Conservation (phyloP, 2,888 invertebrate species). For the Branchellion lobata region DNA sequence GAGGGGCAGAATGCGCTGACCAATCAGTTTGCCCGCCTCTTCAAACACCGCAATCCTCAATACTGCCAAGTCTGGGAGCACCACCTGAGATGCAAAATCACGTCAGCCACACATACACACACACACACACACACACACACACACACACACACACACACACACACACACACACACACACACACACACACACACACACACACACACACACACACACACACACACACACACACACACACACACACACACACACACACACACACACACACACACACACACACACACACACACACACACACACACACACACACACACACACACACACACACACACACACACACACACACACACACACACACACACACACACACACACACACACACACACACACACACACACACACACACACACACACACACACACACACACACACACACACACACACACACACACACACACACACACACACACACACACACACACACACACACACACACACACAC, state of each 20-base stretch:
- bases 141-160: neutral
- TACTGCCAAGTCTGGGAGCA: slow-evolving; percentile 94
- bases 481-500: slow-evolving; percentile 62
- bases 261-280: slow-evolving; percentile 61
- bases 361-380: slow-evolving; percentile 61
- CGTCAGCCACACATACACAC: neutral
- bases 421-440: slow-evolving; percentile 61
- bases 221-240: slow-evolving; percentile 39
- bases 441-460: neutral
- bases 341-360: neutral
- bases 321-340: slow-evolving; percentile 62
- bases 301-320: slow-evolving; percentile 61
- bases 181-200: neutral
- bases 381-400: slow-evolving; percentile 39
- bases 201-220: slow-evolving; percentile 61
- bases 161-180: slow-evolving; percentile 61
- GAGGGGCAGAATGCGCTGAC: slow-evolving; percentile 92
- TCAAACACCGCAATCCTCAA: slow-evolving; percentile 97
- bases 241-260: slow-evolving; percentile 61
- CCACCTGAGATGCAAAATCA: slow-evolving; percentile 69
- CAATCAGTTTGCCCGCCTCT: slow-evolving; percentile 91
- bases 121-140: neutral
- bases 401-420: slow-evolving; percentile 61
- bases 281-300: neutral
- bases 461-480: slow-evolving; percentile 61